Evolutionary conservation across 2,113 vertebrate genomes (phyloP), one percentile per base, ranked within the genome.

Genomic region (Romanogobio albipinnatus): DNA sequence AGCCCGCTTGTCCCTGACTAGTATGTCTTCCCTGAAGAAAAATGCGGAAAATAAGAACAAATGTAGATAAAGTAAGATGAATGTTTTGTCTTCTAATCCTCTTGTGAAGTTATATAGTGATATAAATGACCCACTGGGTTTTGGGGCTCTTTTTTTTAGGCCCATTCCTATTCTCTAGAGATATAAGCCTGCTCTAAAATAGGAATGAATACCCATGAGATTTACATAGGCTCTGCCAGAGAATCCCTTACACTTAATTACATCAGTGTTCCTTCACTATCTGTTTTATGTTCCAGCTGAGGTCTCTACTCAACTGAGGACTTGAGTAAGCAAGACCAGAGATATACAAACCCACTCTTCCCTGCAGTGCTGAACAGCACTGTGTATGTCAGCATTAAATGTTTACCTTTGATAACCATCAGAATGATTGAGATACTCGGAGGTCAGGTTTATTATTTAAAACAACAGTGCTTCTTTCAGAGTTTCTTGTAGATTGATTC

Each of bases 161-260:
- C 24, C 47, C 26, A 33, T 79, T 84, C 15, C 5, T 15, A 78
- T 58, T 71, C 76, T 24, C 5, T 8, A 9, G 76, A 61, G 76
- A 33, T 17, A 17, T 29, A 7, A n/a, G 58, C 61, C 22, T 3
- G 22, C 62, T 58, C 39, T 26, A 64, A 47, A 80, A 80, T 47
- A 47, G n/a, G 58, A 47, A 47, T 14, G 62, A 26, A 62, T 39
- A 62, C 58, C 14, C 58, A 2, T 3, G 77, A 62, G 77, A 80
- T 80, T 62, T 4, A 26, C 10, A 26, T 8, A 26, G 74, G 49
- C 59, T 33, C 14, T 59, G 76, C 62, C 70, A 70, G 83, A 71
- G 51, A 64, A 79, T 71, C 33, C 49, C 76, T 85, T 85, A 79
- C 64, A 61, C 13, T 43, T 79, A 85, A 85, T 79, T 85, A 79